Evolutionary conservation across 2,797 vertebrate genomes (phyloP).

Genomic region (Myotis planiceps): DNA sequence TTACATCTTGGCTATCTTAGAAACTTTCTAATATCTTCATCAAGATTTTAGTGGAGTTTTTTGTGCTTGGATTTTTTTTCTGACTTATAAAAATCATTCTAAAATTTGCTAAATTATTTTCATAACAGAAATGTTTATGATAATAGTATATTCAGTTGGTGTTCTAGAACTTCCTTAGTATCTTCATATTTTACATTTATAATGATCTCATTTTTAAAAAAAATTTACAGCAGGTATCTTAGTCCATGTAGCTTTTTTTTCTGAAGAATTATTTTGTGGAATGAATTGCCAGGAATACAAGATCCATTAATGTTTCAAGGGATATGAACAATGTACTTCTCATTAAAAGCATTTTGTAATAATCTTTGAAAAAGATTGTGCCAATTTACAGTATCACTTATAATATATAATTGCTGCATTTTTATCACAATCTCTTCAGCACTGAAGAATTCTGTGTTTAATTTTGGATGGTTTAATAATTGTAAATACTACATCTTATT

Average conservation of each 20-base stretch:
- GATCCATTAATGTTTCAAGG: neutral
- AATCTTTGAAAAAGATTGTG: neutral
- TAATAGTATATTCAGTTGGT: neutral
- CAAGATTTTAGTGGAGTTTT: neutral
- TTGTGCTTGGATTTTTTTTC: neutral
- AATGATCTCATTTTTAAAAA: neutral
- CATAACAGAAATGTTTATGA: neutral
- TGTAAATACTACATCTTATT: conserved; percentile 24
- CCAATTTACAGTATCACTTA: neutral
- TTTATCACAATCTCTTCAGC: neutral
- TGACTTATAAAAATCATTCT: neutral
- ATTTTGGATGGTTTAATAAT: conserved; percentile 21
- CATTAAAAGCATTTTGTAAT: conserved; percentile 15
- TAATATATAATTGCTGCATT: conserved; percentile 5
- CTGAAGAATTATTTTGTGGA: neutral
- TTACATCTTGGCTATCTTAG: neutral
- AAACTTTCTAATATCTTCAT: neutral
- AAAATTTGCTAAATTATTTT: neutral
- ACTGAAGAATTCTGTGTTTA: conserved; percentile 5
- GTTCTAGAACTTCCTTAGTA: neutral
- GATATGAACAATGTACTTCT: neutral
- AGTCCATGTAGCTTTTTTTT: neutral
- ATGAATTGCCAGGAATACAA: neutral
- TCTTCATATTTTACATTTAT: neutral
- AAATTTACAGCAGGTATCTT: neutral